These are phyloP conservation scores for Melanostoma scalare DNA, from an alignment of 2,888 invertebrate species.

Conservation along the genomic window DNA sequence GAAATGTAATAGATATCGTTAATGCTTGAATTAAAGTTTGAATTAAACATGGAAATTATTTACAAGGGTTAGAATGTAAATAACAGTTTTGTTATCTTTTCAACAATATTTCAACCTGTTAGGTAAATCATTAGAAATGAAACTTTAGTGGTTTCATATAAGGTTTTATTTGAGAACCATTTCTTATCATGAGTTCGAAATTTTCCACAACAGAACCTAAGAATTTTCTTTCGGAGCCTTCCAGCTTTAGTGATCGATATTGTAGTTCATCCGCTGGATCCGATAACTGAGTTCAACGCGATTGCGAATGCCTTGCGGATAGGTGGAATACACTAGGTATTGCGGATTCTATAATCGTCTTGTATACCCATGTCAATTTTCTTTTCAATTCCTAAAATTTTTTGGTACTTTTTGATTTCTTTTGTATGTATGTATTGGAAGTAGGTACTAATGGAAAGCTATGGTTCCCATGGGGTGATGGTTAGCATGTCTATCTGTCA, in stretches of 20 bases:
- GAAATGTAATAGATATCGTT: no score
- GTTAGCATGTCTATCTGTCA: no score
- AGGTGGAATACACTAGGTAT: not conserved
- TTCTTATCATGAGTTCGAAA: constrained; percentile 31
- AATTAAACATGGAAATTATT: no score
- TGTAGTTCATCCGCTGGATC: constrained; percentile 6
- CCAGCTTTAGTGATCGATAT: constrained; percentile 26
- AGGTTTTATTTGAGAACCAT: constrained; percentile 20
- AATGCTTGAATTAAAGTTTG: no score
- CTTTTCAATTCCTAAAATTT: no score
- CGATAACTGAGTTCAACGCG: not conserved
- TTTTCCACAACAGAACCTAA: constrained; percentile 30
- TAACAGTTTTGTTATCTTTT: no score
- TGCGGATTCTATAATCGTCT: constrained; percentile 6
- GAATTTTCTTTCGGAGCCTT: constrained; percentile 22
- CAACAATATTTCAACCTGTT: not conserved
- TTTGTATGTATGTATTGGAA: no score
- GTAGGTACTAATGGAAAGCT: no score
- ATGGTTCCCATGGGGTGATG: no score
- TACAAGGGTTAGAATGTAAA: no score
- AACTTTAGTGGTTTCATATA: constrained; percentile 4
- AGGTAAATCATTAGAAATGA: constrained; percentile 14
- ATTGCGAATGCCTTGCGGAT: no score
- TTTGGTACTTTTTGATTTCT: no score
- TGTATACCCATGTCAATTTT: not conserved